phyloP scores from a whole-genome alignment of 2,888 invertebrate genomes.

The Amphiduros pacificus region DNA sequence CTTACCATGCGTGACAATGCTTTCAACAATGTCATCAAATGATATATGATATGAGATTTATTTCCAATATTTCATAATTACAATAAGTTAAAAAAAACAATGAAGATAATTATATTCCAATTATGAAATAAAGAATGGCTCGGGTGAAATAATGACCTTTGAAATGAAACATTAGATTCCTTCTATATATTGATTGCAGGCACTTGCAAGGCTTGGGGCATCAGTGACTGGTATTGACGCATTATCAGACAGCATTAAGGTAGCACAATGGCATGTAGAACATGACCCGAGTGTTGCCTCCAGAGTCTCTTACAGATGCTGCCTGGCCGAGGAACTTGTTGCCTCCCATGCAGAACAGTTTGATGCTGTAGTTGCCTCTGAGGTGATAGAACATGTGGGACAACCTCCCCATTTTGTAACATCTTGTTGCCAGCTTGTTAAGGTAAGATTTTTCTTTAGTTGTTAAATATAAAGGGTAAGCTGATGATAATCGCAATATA shows the following conservation, averaged over 20 bases:
- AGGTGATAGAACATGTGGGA: slow-evolving; percentile 85
- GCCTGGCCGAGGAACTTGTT: slow-evolving; percentile 65
- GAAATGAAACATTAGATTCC: not conserved
- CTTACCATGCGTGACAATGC: too few species aligned
- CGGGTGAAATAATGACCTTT: not conserved
- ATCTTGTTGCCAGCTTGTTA: slow-evolving; percentile 69
- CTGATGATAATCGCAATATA: too few species aligned
- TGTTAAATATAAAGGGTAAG: too few species aligned
- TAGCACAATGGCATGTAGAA: slow-evolving; percentile 70
- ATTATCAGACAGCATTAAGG: slow-evolving; percentile 69
- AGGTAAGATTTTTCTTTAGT: slow-evolving; percentile 62
- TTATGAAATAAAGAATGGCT: too few species aligned
- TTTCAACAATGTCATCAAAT: too few species aligned
- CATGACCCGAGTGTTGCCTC: slow-evolving; percentile 49
- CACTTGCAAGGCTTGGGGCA: slow-evolving; percentile 79
- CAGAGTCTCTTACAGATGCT: slow-evolving; percentile 49
- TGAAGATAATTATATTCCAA: too few species aligned
- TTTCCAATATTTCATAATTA: too few species aligned
- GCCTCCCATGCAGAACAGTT: slow-evolving; percentile 63
- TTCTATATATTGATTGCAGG: slow-evolving; percentile 64
- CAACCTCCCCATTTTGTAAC: slow-evolving; percentile 69
- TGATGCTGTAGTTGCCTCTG: slow-evolving; percentile 85
- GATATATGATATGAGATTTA: too few species aligned
- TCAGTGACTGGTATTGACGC: slow-evolving; percentile 81
- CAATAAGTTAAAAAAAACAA: too few species aligned